Base-by-base conservation (phyloP, 2,113 vertebrate genomes). In the Pontoporia blainvillei region DNA sequence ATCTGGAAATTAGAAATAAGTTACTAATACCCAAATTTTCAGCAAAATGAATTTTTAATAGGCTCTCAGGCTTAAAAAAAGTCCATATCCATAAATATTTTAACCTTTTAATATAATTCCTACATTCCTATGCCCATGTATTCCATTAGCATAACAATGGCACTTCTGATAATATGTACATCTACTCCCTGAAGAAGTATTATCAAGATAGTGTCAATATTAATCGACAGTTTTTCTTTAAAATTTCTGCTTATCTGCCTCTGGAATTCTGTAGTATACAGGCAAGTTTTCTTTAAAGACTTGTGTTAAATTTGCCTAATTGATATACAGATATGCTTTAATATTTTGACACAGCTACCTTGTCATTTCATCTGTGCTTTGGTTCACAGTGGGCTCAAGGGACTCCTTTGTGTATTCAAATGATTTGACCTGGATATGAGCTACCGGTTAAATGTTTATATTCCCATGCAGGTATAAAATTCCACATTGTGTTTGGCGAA, bases 231-330 rank as follows among this genome's bases (percentile, higher is more conserved):
- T 86, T 69, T 46, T 90, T 91, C 34, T 94, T 54, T 93, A n/a
- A 86, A 69, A 62, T 95, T 66, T 82, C 41, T 90, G 41, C 54
- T 94, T 95, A 46, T 87, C 36, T 96, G 44, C 72, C 39, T 90
- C 3, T 93, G 75, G 76, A 89, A 92, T 94, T 94, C 46, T 90
- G 14, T n/a, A 94, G 1, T 57, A 49, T 81, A 79, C 15, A 95
- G 59, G 72, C 87, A 97, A 23, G 75, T 87, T 96, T 90, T 94
- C 81, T 66, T 90, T 92, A 89, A 91, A 78, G 52, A 79, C 64
- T 44, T 84, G 13, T 94, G 59, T 61, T 96, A 61, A 69, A 95
- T 84, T 93, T 88, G 21, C 71, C 66, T 83, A 25, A 23, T 59
- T 64, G 27, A 64, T 91, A 79, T 31, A 76, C 46, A 91, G 31